Evolutionary conservation across 2,888 invertebrate species (phyloP), one percentile per base, ranked within the genome.

Genomic region (Dendrolimus pini): DNA sequence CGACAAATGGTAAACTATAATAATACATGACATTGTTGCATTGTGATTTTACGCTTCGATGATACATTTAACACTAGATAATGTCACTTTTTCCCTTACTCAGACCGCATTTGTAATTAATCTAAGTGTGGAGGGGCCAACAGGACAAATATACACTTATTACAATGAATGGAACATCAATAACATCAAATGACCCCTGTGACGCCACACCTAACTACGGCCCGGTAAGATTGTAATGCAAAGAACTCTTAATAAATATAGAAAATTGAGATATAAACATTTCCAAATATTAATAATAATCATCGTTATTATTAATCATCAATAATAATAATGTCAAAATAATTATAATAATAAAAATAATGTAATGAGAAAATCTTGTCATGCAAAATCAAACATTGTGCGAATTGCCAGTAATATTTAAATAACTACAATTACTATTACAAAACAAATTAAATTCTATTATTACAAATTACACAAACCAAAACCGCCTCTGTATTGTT

Each of bases 401-500:
- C 69, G 68, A 72, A 72, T 78, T 72, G 76, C 78, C 80, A 77
- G 77, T 78, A 78, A 73, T 76, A 70, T 78, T 76, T 57, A 61
- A 42, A 59, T 42, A 13, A 57, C 54, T 47, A 54, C 56, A 30
- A 58, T 58, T 52, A 47, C 42, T 58, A 13, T 41, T 47, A 55
- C 58, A 60, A 56, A 41, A 58, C 57, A 58, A 66, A 65, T 64
- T 58, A 67, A 66, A 68, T 70, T 65, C 63, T 67, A 69, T 59
- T 62, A 69, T 68, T 69, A 75, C 69, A 74, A 77, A 75, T 77
- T 74, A 77, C 80, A 82, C 74, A 72, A 82, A 83, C 83, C 76
- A 72, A 83, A 82, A 82, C 80, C 82, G 82, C 80, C 79, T 81
- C 77, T 72, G 75, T 72, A 77, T 47, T 73, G 75, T 82, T 76